Percentiles rank a stretch among this genome's conserved stretches.
Conservation (phyloP, 2,888 invertebrate species). For the Euzetes globulus region DNA sequence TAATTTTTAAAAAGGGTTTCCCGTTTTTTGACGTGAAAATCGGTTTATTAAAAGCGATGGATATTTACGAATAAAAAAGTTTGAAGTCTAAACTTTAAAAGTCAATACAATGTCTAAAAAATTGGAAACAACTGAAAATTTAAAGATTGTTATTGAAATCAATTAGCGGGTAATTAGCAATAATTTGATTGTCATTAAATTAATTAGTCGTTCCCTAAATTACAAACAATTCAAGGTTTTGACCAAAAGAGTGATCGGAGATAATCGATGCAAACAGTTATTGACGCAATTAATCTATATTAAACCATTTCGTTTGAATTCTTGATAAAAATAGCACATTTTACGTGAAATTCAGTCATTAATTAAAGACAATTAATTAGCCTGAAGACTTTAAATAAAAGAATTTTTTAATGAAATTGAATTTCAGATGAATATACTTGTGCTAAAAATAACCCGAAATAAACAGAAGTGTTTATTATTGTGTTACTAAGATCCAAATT, state of each 20-base stretch:
- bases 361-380: no score
- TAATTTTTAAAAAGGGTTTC: no score
- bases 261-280: not conserved
- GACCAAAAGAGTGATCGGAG: not conserved
- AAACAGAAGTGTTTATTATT: conserved; percentile 9
- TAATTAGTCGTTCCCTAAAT: not conserved
- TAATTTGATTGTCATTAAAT: not conserved
- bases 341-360: no score
- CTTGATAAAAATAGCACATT: no score
- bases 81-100: not conserved
- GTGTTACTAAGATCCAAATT: not conserved
- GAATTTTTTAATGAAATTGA: not conserved
- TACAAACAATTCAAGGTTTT: not conserved
- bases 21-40: no score
- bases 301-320: no score
- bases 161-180: conserved; percentile 13
- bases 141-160: not conserved
- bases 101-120: not conserved
- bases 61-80: no score
- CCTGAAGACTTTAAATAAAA: no score
- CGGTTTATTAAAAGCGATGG: no score
- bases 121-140: not conserved
- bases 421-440: not conserved
- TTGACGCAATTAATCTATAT: conserved; percentile 2
- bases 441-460: not conserved